Conservation (phyloP, 1,140 invertebrate species). For the Drosophila burlai region DNA sequence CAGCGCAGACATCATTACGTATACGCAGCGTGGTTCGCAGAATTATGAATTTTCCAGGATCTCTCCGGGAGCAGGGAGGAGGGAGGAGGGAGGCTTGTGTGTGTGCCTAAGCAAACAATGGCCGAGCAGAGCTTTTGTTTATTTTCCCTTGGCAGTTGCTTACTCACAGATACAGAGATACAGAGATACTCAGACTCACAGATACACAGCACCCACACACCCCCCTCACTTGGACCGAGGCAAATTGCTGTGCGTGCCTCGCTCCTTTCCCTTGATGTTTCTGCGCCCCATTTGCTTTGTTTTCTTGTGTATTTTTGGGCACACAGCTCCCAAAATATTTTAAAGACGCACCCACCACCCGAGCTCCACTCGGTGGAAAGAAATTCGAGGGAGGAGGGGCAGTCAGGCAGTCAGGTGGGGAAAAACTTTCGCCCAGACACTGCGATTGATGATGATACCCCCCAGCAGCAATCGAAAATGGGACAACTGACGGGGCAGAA, state of each 20-base stretch:
- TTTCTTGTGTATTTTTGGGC: conserved; percentile 52
- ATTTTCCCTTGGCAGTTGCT: conserved; percentile 38
- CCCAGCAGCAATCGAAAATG: conserved; percentile 8
- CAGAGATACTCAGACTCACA: neutral
- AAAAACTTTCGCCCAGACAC: conserved; percentile 4
- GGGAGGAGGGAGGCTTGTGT: neutral
- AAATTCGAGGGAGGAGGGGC: conserved; percentile 6
- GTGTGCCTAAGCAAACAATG: conserved; percentile 64
- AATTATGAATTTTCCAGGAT: conserved; percentile 66
- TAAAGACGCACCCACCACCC: conserved; percentile 26
- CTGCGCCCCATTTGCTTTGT: conserved; percentile 13
- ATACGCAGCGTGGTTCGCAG: conserved; percentile 45
- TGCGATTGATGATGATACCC: conserved; percentile 36
- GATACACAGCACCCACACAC: neutral
- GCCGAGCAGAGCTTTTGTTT: conserved; percentile 73
- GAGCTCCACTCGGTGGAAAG: conserved; percentile 12
- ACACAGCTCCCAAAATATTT: conserved; percentile 55
- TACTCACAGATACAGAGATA: conserved; percentile 2
- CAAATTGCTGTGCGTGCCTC: conserved; percentile 41
- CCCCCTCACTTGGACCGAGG: neutral
- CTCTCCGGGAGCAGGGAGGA: too few relatives aligned
- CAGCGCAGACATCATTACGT: conserved; percentile 48
- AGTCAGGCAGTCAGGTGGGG: conserved; percentile 6
- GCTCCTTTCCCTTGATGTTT: conserved; percentile 17
- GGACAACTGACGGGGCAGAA: conserved; percentile 9